Base-by-base conservation (phyloP, 2,888 invertebrate species). In the Euphydryas editha region DNA sequence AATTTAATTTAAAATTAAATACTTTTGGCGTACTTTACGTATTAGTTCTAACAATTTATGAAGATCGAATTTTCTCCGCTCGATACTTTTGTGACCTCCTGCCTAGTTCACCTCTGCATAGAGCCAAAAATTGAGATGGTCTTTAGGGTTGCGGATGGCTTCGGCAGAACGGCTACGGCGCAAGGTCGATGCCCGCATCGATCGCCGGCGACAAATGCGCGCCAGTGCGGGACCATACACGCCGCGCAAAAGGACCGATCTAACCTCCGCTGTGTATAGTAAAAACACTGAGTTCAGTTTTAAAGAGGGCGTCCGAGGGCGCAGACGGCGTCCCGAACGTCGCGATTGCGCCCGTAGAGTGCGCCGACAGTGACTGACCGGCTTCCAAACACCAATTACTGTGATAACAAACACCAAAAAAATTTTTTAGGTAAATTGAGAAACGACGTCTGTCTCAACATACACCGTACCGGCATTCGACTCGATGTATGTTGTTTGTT, bases 111-210 rank as follows among this genome's bases (percentile, higher is more conserved):
- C 54, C 54, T 36, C 54, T 54, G 54, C 49, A 49, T 57, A 8
- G 39, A 62, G 46, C 44, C 63, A 58, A 65, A 64, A 62, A 65
- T 59, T 44, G 46, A 57, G 65, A 46, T 57, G 59, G 24, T 65
- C 59, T 65, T 67, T 66, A 62, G 68, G 65, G 67, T 71, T 67
- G 69, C 58, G 66, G 69, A 71, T 63, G 60, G 64, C 73, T 71
- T 70, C 71, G 64, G 68, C 65, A 71, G 74, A 66, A 68, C 69
- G 68, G 67, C 69, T 73, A 75, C 72, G 73, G 86, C 88, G 87
- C 88, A 86, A 84, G 87, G 84, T 87, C 86, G 79, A 79, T 81
- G 85, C 67, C 83, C 86, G 79, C 81, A 87, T 88, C 82, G 87
- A 88, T 88, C 84, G 81, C 71, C 72, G 73, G 72, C 72, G 78